These are phyloP conservation scores for Psophia crepitans DNA, from an alignment of 2,113 vertebrate genomes.

Conservation along the genomic window DNA sequence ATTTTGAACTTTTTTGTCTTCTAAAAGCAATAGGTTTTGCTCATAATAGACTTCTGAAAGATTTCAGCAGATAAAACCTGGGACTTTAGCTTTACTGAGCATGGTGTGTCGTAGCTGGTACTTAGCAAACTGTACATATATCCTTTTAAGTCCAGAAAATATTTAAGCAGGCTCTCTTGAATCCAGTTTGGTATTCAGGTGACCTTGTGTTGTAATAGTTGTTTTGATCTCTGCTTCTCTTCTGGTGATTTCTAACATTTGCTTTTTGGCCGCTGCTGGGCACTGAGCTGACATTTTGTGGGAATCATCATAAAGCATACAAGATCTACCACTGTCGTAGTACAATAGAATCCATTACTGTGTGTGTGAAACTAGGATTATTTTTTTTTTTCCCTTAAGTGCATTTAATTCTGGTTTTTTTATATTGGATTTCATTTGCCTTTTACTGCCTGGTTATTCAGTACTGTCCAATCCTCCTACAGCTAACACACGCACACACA, in stretches of 20 bases:
- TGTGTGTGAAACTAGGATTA: not conserved
- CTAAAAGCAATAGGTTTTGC: not conserved
- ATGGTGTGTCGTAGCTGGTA: not conserved
- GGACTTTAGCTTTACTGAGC: not conserved
- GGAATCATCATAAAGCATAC: not conserved
- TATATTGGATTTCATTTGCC: not conserved
- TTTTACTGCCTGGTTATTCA: not conserved
- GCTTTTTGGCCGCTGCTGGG: not conserved
- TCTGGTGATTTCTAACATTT: not conserved
- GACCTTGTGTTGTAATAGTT: not conserved
- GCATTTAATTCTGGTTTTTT: accelerated
- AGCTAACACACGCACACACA: not conserved
- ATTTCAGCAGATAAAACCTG: not conserved
- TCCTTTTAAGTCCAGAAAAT: not conserved
- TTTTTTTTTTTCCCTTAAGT: not conserved
- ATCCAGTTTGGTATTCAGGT: not conserved
- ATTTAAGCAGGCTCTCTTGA: not conserved
- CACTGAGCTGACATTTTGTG: not conserved
- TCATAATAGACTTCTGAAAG: not conserved
- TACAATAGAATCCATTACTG: not conserved
- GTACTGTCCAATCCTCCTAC: too few species aligned
- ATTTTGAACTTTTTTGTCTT: not conserved
- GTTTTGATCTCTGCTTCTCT: not conserved
- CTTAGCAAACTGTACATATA: not conserved
- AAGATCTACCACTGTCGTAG: not conserved